A percentile compares a stretch with the other conserved stretches of the same genome.
Conservation (phyloP, 1,140 invertebrate species). For the Ruditapes philippinarum region DNA sequence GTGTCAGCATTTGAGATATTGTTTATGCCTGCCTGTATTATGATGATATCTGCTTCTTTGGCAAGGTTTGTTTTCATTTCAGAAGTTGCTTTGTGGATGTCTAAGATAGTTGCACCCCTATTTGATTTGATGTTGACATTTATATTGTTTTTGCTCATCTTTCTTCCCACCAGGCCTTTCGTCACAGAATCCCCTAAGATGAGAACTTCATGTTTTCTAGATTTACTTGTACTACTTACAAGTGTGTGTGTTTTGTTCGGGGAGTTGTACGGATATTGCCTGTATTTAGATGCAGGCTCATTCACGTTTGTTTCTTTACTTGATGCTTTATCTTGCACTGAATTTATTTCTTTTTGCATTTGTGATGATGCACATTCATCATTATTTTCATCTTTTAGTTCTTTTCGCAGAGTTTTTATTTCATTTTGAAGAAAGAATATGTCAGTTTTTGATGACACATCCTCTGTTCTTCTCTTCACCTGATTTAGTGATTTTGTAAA, state of each 20-base stretch:
- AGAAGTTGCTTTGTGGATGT: neutral
- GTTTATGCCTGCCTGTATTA: neutral
- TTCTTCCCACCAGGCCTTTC: neutral
- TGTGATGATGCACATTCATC: neutral
- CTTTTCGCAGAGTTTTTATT: neutral
- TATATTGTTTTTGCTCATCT: neutral
- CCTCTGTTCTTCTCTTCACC: neutral
- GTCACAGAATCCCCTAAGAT: neutral
- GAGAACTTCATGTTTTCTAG: neutral
- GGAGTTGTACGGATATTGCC: neutral
- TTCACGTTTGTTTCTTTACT: neutral
- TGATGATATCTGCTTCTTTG: neutral
- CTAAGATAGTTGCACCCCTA: neutral
- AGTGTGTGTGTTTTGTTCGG: neutral
- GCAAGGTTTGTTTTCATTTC: neutral
- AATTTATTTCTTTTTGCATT: neutral
- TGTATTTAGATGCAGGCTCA: neutral
- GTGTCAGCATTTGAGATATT: constrained; percentile 16
- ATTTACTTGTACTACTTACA: neutral
- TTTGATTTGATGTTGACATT: neutral
- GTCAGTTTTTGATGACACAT: neutral
- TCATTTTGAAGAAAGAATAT: neutral
- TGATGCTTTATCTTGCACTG: no score
- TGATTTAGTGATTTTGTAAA: neutral
- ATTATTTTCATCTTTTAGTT: neutral